These are phyloP conservation scores for Torymus tubicola DNA, from an alignment of 2,888 invertebrate genomes.

Conservation along the genomic window DNA sequence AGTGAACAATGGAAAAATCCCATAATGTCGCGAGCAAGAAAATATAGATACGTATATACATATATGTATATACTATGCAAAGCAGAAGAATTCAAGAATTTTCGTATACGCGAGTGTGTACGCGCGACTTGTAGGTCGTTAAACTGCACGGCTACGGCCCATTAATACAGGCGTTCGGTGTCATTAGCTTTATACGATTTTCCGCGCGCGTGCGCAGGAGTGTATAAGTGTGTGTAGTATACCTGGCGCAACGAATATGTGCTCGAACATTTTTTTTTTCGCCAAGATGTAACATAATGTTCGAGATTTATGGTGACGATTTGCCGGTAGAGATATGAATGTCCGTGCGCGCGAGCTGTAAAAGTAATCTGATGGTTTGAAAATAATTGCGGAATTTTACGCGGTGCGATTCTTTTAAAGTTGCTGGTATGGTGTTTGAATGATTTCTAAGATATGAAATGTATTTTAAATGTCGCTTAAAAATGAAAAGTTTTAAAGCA, in stretches of 20 bases:
- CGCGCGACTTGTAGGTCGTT: constrained; percentile 27
- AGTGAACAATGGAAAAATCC: constrained; percentile 30
- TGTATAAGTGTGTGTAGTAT: too few relatives aligned
- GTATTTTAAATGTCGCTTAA: background rate
- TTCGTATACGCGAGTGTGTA: constrained; percentile 1
- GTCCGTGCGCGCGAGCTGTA: background rate
- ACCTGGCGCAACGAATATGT: background rate
- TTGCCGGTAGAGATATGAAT: background rate
- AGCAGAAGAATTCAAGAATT: constrained; percentile 39
- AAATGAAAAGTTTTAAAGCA: constrained; percentile 25
- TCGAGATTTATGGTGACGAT: constrained; percentile 41
- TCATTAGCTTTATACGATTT: constrained; percentile 43
- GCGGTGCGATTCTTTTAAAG: too few relatives aligned
- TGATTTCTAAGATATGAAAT: background rate
- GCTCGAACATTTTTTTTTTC: background rate
- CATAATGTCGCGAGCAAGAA: background rate
- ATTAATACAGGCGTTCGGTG: constrained; percentile 37
- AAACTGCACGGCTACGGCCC: constrained; percentile 7
- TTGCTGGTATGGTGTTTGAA: background rate
- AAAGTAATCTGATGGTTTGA: constrained; percentile 14
- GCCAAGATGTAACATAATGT: constrained; percentile 30
- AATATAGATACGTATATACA: background rate
- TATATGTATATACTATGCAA: background rate
- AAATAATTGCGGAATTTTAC: constrained; percentile 37
- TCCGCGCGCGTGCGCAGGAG: background rate